These are phyloP conservation scores for Caenorhabditis brenneri DNA, from an alignment of 1,140 invertebrate species.

Conservation along the genomic window DNA sequence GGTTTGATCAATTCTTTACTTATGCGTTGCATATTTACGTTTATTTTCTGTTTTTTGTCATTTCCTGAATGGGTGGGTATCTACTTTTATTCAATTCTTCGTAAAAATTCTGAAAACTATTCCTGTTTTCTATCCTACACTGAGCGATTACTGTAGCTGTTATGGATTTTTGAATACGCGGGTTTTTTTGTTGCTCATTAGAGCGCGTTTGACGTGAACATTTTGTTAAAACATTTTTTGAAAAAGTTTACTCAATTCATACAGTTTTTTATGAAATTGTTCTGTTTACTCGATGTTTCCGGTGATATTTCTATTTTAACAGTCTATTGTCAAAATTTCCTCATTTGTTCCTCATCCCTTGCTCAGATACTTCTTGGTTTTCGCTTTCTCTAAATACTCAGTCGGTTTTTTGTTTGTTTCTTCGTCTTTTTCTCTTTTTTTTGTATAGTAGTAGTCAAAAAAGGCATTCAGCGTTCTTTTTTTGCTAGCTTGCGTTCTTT, in stretches of 20 bases:
- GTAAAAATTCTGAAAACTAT: no score
- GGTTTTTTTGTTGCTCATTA: background rate
- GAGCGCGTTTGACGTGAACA: no score
- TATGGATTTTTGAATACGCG: background rate
- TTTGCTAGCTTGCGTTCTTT: conserved; percentile 20
- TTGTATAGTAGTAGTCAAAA: conserved; percentile 22
- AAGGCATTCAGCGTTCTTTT: background rate
- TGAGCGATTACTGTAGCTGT: background rate
- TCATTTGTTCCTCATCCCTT: background rate
- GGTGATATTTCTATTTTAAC: no score
- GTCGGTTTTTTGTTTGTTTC: background rate
- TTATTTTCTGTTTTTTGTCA: background rate
- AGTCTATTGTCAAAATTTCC: no score
- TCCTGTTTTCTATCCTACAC: background rate
- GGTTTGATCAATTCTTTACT: background rate
- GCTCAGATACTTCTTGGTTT: background rate
- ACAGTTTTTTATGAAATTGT: no score
- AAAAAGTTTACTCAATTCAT: no score
- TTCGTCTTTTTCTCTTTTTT: background rate
- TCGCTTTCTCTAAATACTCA: background rate
- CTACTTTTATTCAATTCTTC: no score
- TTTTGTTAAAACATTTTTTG: no score
- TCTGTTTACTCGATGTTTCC: no score
- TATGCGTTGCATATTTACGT: background rate
- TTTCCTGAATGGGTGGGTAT: background rate